Base-by-base conservation (phyloP, 2,888 invertebrate species). In the Aspidiotus rigidus region DNA sequence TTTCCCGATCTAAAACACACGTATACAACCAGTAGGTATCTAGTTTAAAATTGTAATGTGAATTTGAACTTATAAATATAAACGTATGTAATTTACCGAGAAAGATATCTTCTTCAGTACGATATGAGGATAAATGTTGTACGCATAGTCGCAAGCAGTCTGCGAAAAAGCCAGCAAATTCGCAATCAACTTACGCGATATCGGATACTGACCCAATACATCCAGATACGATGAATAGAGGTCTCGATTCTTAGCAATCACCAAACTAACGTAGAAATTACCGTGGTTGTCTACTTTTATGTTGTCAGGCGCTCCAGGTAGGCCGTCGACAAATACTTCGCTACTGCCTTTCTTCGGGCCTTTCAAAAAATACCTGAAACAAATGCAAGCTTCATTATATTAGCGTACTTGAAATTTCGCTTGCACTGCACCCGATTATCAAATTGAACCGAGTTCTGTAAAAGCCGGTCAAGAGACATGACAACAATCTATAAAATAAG, bases 261-360 rank as follows among this genome's bases (percentile, higher is more conserved):
- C 79, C 11, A 90, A 76, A 2, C 83, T 81, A 3, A 87, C 83
- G 73, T 88, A 81, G 73, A 88, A 79, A 17, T 89, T 89, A 5
- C 86, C 87, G 16, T 83, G 81, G 72, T 86, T 85, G 16, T 79
- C 79, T 0, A 77, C 75, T 57, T 80, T 76, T 42, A 86, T 79
- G 75, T 86, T 86, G 76, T 87, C 86, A 1, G 85, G 85, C 2
- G 74, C 71, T 78, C 86, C 92, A 76, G 92, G 91, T 71, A 93
- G 79, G 54, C 90, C 89, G 74, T 92, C 88, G 7, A 87, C 80
- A 75, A 96, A 93, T 2, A 89, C 80, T 77, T 94, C 93, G 6
- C 81, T 79, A 72, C 84, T 81, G n/a, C 93, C 93, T 73, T 85
- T 84, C 74, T 90, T 90, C 0, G 86, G 81, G 5, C 96, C 96